Base-by-base conservation (phyloP, 2,888 invertebrate species). In the Zhuqinia jingwanae region DNA sequence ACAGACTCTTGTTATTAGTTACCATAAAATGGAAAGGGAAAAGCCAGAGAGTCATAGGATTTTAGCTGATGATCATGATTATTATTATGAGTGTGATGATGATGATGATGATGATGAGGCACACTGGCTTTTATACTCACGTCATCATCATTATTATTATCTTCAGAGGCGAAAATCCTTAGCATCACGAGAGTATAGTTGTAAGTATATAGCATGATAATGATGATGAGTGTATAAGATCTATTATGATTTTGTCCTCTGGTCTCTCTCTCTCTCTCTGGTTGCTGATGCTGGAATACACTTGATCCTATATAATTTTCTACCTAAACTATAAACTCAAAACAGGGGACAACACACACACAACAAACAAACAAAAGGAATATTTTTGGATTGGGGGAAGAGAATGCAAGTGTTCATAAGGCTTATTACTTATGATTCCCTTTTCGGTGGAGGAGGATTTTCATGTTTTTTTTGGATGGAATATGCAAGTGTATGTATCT, bases 241-340 rank as follows among this genome's bases (percentile, higher is more conserved):
- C 58, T 63, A 77, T 75, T 76, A 83, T 83, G 76, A 83, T 83
- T 83, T 76, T 83, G 53, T 45, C 65, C 56, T 65, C 15, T 77
- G 77, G 11, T 15, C 58, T 58, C 11, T 47, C 5, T 22, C 25
- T 65, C 56, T 56, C n/a, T n/a, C n/a, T n/a, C n/a, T n/a, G n/a
- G n/a, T n/a, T n/a, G n/a, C n/a, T n/a, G n/a, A n/a, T n/a, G n/a
- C n/a, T n/a, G n/a, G n/a, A n/a, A 36, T 58, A 30, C 36, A 77
- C 77, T 77, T 77, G 77, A 58, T 77, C 77, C n/a, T 56, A 20
- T 58, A 56, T 58, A 58, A 58, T 77, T 77, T 58, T 58, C 42
- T 20, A 0, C 27, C 27, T 75, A 36, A 3, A 8, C n/a, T n/a
- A n/a, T n/a, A n/a, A n/a, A n/a, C n/a, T 36, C 5, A 30, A 30